phyloP scores from a whole-genome alignment of 2,113 vertebrate species.

The Pelecanoides urinatrix region DNA sequence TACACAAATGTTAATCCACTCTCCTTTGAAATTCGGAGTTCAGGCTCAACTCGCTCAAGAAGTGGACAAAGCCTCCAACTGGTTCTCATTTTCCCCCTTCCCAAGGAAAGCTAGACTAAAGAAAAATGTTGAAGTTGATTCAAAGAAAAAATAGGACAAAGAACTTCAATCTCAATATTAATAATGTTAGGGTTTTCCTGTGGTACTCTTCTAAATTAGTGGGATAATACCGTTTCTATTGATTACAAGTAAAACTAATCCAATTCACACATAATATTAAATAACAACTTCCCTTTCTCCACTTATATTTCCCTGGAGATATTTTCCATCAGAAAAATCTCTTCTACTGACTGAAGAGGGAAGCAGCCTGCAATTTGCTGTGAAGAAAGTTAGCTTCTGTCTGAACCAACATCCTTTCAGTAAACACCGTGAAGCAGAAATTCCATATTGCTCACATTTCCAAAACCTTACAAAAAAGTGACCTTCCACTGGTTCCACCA shows the following conservation, averaged over 20 bases:
- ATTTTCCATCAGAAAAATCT: conserved; percentile 57
- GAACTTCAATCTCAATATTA: background rate
- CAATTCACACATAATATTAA: background rate
- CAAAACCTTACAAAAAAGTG: conserved; percentile 34
- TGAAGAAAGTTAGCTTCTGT: conserved; percentile 63
- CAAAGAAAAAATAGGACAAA: background rate
- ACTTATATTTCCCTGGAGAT: background rate
- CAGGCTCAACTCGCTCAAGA: background rate
- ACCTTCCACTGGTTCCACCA: background rate
- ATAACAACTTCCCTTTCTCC: background rate
- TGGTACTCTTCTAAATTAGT: background rate
- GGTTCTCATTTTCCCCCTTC: background rate
- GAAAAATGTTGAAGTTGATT: background rate
- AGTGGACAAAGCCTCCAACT: background rate
- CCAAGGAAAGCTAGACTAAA: background rate
- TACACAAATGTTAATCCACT: background rate
- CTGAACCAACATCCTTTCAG: conserved; percentile 45
- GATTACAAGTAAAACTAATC: background rate
- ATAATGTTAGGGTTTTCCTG: background rate
- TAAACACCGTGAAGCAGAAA: conserved; percentile 35
- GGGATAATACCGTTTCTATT: background rate
- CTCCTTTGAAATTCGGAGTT: background rate
- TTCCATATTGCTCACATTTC: background rate
- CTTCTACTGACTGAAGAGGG: conserved; percentile 56
- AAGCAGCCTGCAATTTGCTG: conserved; percentile 35